These are phyloP conservation scores for Zaprionus ornatus DNA, from an alignment of 1,140 invertebrate genomes.

Conservation along the genomic window DNA sequence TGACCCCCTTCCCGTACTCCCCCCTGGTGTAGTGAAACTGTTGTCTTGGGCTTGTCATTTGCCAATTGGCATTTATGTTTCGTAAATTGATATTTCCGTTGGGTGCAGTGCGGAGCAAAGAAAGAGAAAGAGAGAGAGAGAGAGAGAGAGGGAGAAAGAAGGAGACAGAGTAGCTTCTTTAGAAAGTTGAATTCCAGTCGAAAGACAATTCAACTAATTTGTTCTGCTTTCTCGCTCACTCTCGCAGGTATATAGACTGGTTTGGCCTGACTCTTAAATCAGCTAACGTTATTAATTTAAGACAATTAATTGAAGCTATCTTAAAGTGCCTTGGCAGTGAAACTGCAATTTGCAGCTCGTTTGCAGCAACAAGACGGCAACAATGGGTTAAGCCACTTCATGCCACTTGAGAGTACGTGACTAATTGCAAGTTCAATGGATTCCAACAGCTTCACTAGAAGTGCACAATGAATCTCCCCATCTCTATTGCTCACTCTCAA, in stretches of 20 bases:
- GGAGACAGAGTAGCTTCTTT: not conserved
- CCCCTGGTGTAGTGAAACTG: conserved; percentile 5
- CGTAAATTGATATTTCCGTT: conserved; percentile 65
- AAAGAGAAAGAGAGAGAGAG: not conserved
- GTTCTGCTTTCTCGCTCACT: conserved; percentile 13
- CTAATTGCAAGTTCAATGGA: conserved; percentile 65
- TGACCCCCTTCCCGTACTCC: not conserved
- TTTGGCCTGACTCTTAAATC: conserved; percentile 35
- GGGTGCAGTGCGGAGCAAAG: conserved; percentile 34
- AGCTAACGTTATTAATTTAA: conserved; percentile 49
- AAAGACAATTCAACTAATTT: conserved; percentile 56
- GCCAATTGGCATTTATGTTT: conserved; percentile 61
- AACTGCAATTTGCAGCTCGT: conserved; percentile 58
- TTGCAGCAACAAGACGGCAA: conserved; percentile 28
- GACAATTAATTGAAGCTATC: conserved; percentile 53
- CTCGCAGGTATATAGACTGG: not conserved
- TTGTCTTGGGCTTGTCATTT: conserved; percentile 55
- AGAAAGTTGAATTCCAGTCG: conserved; percentile 25
- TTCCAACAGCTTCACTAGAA: conserved; percentile 39
- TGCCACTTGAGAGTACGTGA: conserved; percentile 56
- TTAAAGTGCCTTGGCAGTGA: conserved; percentile 28
- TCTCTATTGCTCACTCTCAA: not conserved
- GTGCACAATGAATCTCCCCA: not conserved
- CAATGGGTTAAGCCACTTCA: conserved; percentile 53
- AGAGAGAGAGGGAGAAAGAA: not conserved